Conservation (phyloP, 2,888 invertebrate genomes). For the Mayetiola destructor region DNA sequence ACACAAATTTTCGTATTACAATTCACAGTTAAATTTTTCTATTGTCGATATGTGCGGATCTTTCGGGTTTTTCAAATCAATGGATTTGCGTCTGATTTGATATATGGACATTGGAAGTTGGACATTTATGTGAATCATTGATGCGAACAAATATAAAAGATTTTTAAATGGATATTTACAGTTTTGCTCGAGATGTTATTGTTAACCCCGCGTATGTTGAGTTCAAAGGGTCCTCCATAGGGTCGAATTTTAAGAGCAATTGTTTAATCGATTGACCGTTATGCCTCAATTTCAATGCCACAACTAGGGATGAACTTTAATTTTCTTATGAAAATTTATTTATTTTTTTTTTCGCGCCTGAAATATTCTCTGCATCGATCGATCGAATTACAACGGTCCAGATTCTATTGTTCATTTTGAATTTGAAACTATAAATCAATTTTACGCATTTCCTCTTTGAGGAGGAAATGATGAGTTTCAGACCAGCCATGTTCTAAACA, state of each 20-base stretch:
- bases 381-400: neutral
- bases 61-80: too few species aligned
- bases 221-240: slow-evolving; percentile 2
- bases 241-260: neutral
- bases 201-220: neutral
- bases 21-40: too few species aligned
- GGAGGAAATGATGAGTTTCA: too few species aligned
- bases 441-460: neutral
- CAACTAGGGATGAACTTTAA: slow-evolving; percentile 4
- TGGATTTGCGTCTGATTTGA: too few species aligned
- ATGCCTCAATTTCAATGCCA: neutral
- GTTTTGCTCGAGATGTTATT: too few species aligned
- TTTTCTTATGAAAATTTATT: neutral
- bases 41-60: too few species aligned
- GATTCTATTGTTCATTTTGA: neutral
- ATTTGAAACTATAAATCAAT: neutral
- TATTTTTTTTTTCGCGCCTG: neutral
- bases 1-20: too few species aligned
- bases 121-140: too few species aligned
- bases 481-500: neutral
- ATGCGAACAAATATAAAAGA: too few species aligned
- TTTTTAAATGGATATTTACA: too few species aligned
- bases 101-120: too few species aligned
- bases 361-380: neutral
- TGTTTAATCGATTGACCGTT: slow-evolving; percentile 5